phyloP scores from a whole-genome alignment of 2,113 vertebrate genomes.

The Thunnus maccoyii region DNA sequence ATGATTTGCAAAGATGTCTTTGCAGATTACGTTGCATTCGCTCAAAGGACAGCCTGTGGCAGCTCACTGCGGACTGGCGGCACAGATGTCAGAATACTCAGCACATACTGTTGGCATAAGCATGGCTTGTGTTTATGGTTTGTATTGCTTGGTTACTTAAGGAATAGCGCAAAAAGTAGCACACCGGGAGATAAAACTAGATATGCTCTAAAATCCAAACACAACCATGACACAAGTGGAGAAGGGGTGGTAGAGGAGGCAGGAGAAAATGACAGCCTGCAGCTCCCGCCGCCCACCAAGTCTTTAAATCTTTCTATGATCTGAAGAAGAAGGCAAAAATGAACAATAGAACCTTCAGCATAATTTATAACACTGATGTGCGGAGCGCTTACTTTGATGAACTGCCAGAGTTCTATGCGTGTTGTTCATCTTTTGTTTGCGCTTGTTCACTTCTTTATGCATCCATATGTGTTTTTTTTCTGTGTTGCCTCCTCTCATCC shows the following conservation, averaged over 20 bases:
- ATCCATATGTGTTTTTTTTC: constrained; percentile 57
- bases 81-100: constrained; percentile 6
- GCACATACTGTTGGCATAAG: constrained; percentile 26
- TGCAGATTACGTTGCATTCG: constrained; percentile 23
- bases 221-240: constrained; percentile 41
- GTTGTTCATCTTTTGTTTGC: constrained; percentile 64
- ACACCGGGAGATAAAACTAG: constrained; percentile 47
- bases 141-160: constrained; percentile 30
- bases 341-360: constrained; percentile 68
- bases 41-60: constrained; percentile 34
- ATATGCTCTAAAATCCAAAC: constrained; percentile 50
- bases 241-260: constrained; percentile 44
- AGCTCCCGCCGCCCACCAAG: constrained; percentile 65
- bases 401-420: constrained; percentile 59
- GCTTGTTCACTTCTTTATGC: constrained; percentile 35
- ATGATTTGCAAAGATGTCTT: constrained; percentile 28
- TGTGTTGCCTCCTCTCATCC: constrained; percentile 51
- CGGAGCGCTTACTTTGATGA: constrained; percentile 67
- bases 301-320: constrained; percentile 75
- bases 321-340: constrained; percentile 65
- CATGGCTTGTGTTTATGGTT: constrained; percentile 27
- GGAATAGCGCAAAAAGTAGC: constrained; percentile 39
- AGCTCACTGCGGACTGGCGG: constrained; percentile 43
- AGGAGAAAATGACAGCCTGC: constrained; percentile 65
- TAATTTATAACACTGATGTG: constrained; percentile 65